Evolutionary conservation across 2,797 vertebrate species (phyloP), one percentile per base, ranked within the genome.

Genomic region (Rhincodon typus): DNA sequence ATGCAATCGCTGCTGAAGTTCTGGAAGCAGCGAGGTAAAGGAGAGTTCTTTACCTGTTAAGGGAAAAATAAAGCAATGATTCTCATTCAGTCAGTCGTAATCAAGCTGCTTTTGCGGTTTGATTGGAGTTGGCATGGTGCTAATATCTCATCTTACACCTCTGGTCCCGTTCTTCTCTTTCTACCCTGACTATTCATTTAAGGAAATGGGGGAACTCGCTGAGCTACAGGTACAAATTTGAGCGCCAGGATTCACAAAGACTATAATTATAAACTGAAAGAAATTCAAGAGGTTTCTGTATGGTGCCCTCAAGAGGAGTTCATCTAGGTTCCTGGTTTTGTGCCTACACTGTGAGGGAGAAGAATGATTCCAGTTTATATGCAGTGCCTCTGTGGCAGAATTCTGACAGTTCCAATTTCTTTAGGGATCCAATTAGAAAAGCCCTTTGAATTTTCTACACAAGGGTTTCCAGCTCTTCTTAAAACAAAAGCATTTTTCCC

Each of bases 11-110:
- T 62, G 97, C 91, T 97, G 97, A 94, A 98, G 96, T 1, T 97
- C 96, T 0, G 97, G 97, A 66, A 98, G 97, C 94, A 98, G 96
- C 0, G 42, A 96, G 0, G 96, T 17, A 96, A 98, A 66, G 0
- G 97, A 97, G 90, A 97, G 95, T 21, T 97, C 98, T 0, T 97
- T 96, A 8, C 97, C 98, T 98, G 95, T 0, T 0, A 50, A 93
- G 3, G 67, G n/a, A 12, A 21, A 74, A 50, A 25, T 67, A 23
- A 38, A 21, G 30, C 77, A 4, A 3, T n/a, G 17, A 53, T 30
- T 25, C 4, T 0, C 0, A 4, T 46, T 27, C 38, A n/a, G n/a
- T 4, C 0, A 34, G n/a, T n/a, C 23, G 90, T 84, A 34, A 62
- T n/a, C 66, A n/a, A 42, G 38, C 91, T 34, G 30, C 38, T 94